phyloP scores from a whole-genome alignment of 30 jellyfish, hydroid and myxozoan genomes.

The Nemopilema nomurai region DNA sequence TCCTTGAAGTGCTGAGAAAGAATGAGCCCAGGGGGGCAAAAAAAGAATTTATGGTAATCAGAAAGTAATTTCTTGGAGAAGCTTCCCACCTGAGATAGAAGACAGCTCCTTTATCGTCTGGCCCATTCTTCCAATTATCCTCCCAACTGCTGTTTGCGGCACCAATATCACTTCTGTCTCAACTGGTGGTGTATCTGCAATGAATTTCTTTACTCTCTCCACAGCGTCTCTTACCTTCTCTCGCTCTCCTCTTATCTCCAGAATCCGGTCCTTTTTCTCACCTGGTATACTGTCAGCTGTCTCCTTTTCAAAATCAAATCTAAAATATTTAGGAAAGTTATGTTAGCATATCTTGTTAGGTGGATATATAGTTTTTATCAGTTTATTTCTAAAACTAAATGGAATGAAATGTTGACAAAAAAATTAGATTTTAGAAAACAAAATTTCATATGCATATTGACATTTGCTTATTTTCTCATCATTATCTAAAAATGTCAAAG shows the following conservation, averaged over 20 bases:
- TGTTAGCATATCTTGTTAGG: no score
- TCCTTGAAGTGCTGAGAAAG: no score
- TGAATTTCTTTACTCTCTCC: constrained; percentile 42
- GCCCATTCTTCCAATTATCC: constrained; percentile 93
- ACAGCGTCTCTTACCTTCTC: constrained; percentile 80
- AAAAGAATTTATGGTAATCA: no score
- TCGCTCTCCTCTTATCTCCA: constrained; percentile 79
- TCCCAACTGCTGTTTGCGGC: constrained; percentile 83
- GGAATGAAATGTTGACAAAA: no score
- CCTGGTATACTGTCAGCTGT: constrained; percentile 3
- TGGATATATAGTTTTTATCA: no score
- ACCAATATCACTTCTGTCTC: constrained; percentile 51
- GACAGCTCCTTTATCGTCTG: constrained; percentile 77
- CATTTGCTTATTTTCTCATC: no score
- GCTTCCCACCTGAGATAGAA: constrained; percentile 65
- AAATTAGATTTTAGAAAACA: no score
- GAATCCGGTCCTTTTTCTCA: constrained; percentile 56
- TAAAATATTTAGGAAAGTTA: background rate
- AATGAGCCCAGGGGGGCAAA: no score
- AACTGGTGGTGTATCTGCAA: constrained; percentile 64
- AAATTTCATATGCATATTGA: no score
- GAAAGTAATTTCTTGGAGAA: no score
- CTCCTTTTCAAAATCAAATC: constrained; percentile 54
- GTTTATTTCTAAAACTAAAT: no score
- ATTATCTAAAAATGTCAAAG: no score